A percentile compares a stretch with the other conserved stretches of the same genome.
Evolutionary conservation across 2,888 invertebrate species (phyloP).

Genomic region (Coenonympha glycerion): DNA sequence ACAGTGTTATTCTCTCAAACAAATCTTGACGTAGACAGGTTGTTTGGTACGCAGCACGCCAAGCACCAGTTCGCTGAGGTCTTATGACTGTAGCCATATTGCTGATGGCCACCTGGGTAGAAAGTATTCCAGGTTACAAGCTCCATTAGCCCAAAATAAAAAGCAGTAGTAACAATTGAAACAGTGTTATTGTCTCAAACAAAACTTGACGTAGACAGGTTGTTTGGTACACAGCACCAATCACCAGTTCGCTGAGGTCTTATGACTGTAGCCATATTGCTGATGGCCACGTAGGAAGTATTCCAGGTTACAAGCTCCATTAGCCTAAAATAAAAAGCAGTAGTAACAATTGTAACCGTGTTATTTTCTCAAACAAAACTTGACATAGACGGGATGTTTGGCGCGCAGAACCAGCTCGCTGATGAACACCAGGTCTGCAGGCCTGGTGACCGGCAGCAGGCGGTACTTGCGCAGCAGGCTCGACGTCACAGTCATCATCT

Average conservation of each 20-base stretch:
- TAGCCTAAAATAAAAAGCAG: too few relatives aligned
- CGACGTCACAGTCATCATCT: conserved; percentile 68
- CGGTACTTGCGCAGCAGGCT: conserved; percentile 59
- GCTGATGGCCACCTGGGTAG: too few relatives aligned
- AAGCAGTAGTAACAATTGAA: too few relatives aligned
- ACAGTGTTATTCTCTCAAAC: conserved; percentile 6
- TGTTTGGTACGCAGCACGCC: conserved; percentile 40
- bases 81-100: too few relatives aligned
- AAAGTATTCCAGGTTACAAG: too few relatives aligned
- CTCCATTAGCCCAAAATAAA: too few relatives aligned
- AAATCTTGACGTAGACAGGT: conserved; percentile 44
- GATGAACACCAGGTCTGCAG: conserved; percentile 42
- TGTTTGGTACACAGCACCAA: conserved; percentile 40
- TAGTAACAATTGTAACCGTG: too few relatives aligned
- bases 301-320: too few relatives aligned
- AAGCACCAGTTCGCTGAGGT: conserved; percentile 44
- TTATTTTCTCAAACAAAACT: conserved; percentile 26
- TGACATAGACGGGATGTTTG: conserved; percentile 44
- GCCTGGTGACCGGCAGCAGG: conserved; percentile 55
- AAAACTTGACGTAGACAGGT: conserved; percentile 44
- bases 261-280: too few relatives aligned
- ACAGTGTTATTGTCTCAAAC: conserved; percentile 6
- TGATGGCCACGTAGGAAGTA: too few relatives aligned
- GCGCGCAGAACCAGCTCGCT: conserved; percentile 46
- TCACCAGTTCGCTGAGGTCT: conserved; percentile 44